phyloP scores from a whole-genome alignment of 2,113 vertebrate genomes.

The Mastomys natalensis region DNA sequence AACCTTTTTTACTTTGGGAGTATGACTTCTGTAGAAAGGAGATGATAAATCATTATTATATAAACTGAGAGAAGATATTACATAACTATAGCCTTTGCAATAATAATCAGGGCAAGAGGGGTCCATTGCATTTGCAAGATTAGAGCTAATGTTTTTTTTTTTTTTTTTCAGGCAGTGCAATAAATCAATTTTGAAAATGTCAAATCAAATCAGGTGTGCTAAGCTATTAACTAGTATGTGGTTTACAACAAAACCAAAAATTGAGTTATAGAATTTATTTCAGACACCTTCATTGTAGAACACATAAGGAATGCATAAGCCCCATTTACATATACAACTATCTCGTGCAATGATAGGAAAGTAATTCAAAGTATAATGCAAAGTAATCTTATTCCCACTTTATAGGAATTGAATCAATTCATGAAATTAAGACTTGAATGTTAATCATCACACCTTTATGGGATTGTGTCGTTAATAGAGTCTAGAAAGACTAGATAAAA shows the following conservation, averaged over 20 bases:
- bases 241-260: conserved; percentile 84
- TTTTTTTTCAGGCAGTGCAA: conserved; percentile 78
- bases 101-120: conserved; percentile 79
- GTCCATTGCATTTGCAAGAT: conserved; percentile 81
- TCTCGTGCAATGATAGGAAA: neutral
- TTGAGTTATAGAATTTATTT: conserved; percentile 77
- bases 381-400: conserved; percentile 35
- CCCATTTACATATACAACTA: neutral
- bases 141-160: conserved; percentile 79
- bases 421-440: conserved; percentile 20
- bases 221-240: conserved; percentile 82
- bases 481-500: conserved; percentile 21
- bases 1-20: conserved; percentile 42
- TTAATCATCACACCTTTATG: neutral
- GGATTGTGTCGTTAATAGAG: neutral
- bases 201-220: conserved; percentile 78
- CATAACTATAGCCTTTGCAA: conserved; percentile 77
- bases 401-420: conserved; percentile 16
- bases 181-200: conserved; percentile 85
- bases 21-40: conserved; percentile 74
- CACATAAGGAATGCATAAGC: neutral
- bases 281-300: conserved; percentile 71
- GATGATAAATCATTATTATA: conserved; percentile 79
- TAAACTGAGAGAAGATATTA: conserved; percentile 72
- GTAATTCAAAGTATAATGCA: conserved; percentile 48